Conservation (phyloP, 2,888 invertebrate genomes). For the Keiferia lycopersicella region DNA sequence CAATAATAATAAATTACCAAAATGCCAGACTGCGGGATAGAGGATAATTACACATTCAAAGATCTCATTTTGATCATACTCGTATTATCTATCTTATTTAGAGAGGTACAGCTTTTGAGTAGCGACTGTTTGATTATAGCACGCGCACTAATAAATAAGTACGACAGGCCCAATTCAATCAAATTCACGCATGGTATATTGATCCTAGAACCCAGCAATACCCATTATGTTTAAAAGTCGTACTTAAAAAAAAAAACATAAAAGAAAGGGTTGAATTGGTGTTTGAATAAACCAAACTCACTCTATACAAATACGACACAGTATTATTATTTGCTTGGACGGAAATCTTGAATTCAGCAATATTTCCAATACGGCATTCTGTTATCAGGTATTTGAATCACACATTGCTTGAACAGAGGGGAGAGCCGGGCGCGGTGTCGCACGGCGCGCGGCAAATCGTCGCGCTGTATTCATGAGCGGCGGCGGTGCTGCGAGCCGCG, state of each 20-base stretch:
- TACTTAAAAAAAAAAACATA: neutral
- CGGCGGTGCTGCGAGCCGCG: neutral
- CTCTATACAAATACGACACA: constrained; percentile 6
- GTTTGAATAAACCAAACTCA: neutral
- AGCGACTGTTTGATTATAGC: no score
- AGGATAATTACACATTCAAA: no score
- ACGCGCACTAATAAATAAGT: no score
- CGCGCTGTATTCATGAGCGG: constrained; percentile 2
- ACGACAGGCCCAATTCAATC: no score
- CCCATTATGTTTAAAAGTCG: neutral
- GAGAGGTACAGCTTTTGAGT: no score
- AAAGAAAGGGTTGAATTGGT: neutral
- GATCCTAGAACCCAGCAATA: no score
- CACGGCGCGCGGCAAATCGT: constrained; percentile 5
- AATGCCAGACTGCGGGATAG: no score
- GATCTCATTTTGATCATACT: no score
- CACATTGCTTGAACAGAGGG: constrained; percentile 17
- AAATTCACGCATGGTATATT: no score
- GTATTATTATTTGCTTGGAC: neutral
- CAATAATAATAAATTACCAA: no score
- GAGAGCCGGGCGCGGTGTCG: neutral
- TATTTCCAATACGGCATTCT: constrained; percentile 9
- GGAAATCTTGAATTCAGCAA: constrained; percentile 8
- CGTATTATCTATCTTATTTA: no score
- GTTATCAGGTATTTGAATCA: constrained; percentile 15